Conservation (phyloP, 1,140 invertebrate species). For the Phenacoccus solenopsis region DNA sequence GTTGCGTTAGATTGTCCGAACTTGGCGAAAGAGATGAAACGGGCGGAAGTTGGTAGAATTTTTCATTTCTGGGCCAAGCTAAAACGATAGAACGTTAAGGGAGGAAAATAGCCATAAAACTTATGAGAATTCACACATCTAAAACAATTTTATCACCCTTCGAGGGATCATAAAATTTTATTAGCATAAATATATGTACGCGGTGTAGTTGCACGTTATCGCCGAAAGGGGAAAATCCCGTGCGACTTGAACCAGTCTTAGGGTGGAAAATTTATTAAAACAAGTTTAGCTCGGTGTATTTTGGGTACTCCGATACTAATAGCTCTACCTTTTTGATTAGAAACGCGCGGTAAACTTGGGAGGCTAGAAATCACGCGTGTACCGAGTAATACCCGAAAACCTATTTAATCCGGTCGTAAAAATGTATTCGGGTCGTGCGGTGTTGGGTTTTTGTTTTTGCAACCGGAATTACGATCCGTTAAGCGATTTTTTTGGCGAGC, state of each 20-base stretch:
- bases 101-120: background rate
- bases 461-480: too few relatives aligned
- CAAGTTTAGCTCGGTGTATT: too few relatives aligned
- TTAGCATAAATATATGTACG: background rate
- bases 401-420: too few relatives aligned
- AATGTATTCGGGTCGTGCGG: too few relatives aligned
- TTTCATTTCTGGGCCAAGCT: background rate
- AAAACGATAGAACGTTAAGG: background rate
- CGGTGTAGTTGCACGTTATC: background rate
- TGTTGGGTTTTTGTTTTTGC: too few relatives aligned
- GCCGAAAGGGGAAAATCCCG: background rate
- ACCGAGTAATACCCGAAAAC: too few relatives aligned
- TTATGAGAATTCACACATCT: background rate
- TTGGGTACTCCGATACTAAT: background rate
- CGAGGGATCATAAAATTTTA: background rate
- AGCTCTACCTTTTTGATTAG: slow-evolving; percentile 1
- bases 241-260: background rate
- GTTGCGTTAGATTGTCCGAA: background rate
- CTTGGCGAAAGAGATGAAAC: background rate
- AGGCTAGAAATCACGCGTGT: too few relatives aligned
- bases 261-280: background rate
- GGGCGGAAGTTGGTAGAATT: background rate
- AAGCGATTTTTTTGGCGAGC: background rate
- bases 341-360: too few relatives aligned
- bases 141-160: slow-evolving; percentile 3